phyloP scores from a whole-genome alignment of 2,797 vertebrate species.

The Acanthiza pusilla region DNA sequence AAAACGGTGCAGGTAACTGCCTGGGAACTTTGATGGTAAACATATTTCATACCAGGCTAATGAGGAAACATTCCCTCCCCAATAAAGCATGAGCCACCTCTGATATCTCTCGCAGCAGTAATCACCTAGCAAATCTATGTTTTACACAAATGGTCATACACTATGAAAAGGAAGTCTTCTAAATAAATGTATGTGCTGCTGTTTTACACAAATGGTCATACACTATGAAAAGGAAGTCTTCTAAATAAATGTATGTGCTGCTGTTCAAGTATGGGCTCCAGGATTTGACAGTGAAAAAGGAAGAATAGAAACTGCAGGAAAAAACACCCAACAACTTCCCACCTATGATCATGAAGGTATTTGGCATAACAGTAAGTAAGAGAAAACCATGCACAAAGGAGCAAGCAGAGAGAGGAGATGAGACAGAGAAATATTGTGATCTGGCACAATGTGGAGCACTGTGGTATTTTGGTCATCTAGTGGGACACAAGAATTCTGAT shows the following conservation, averaged over 20 bases:
- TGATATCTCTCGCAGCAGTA: not conserved
- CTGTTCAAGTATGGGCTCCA: not conserved
- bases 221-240: not conserved
- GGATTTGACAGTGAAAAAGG: not conserved
- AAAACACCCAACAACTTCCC: not conserved
- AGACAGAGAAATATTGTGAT: constrained; percentile 10
- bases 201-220: not conserved
- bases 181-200: not conserved
- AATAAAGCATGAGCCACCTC: not conserved
- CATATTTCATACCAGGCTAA: not conserved
- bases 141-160: not conserved
- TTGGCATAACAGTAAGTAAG: constrained; percentile 2
- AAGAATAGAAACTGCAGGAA: not conserved
- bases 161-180: not conserved
- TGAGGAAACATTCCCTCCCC: not conserved
- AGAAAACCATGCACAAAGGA: constrained; percentile 68
- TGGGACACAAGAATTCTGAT: not conserved
- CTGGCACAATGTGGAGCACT: not conserved
- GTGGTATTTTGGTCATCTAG: not conserved
- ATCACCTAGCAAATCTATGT: not conserved
- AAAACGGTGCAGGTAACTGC: not conserved
- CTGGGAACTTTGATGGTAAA: not conserved
- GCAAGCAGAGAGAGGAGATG: constrained; percentile 62
- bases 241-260: not conserved
- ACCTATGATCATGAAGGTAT: constrained; percentile 74